These are phyloP conservation scores for Tachina lurida DNA, from an alignment of 2,888 invertebrate species.

Conservation along the genomic window DNA sequence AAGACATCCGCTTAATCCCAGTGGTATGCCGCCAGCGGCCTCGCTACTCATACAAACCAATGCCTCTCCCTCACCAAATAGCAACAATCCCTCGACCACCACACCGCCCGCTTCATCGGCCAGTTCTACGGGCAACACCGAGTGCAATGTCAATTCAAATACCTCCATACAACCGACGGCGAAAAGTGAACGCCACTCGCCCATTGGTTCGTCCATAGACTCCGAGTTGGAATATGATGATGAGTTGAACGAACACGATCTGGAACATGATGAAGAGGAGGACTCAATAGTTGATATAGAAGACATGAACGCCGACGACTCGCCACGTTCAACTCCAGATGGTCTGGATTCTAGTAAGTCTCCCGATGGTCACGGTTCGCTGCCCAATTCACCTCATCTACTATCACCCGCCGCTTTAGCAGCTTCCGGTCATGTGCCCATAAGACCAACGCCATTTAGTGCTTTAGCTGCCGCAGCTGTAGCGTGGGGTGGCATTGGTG, in stretches of 20 bases:
- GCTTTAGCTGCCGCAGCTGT: conserved; percentile 89
- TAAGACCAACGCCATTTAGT: conserved; percentile 90
- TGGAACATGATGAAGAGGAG: conserved; percentile 81
- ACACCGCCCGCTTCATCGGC: conserved; percentile 77
- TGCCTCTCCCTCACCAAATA: conserved; percentile 55
- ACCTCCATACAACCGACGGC: conserved; percentile 73
- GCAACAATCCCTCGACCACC: conserved; percentile 63
- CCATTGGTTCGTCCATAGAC: conserved; percentile 82
- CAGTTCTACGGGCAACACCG: conserved; percentile 76
- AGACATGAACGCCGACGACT: conserved; percentile 86
- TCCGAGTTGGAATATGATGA: conserved; percentile 83
- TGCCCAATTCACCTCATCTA: conserved; percentile 78
- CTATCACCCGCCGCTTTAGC: conserved; percentile 81
- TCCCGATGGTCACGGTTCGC: conserved; percentile 76
- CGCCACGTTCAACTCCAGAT: conserved; percentile 82
- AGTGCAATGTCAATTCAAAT: conserved; percentile 63
- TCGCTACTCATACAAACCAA: conserved; percentile 72
- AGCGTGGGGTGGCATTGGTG: conserved; percentile 86
- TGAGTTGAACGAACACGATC: conserved; percentile 76
- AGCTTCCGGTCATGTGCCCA: conserved; percentile 85
- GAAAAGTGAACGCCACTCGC: conserved; percentile 82
- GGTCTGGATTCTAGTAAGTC: conserved; percentile 82
- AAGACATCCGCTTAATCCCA: conserved; percentile 79
- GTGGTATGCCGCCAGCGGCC: conserved; percentile 73
- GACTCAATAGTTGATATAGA: conserved; percentile 92